Evolutionary conservation across 2,797 vertebrate species (phyloP).

Genomic region (Microctenopoma stevenorrisi): DNA sequence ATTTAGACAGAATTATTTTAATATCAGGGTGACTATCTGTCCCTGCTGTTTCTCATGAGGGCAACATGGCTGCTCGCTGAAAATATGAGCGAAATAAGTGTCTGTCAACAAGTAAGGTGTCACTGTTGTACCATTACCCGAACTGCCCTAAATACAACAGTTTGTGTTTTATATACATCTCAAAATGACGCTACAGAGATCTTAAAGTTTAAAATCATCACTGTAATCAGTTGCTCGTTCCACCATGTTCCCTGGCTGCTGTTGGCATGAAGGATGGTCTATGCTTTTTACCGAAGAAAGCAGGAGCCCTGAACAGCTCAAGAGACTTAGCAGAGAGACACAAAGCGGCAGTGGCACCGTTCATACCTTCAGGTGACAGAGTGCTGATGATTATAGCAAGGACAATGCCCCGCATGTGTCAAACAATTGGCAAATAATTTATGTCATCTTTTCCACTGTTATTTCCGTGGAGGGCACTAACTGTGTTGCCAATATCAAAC

Average conservation of each 20-base stretch:
- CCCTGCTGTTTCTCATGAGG: constrained; percentile 25
- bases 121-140: not conserved
- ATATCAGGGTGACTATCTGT: constrained; percentile 18
- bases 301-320: constrained; percentile 73
- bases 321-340: constrained; percentile 87
- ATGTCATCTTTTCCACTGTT: constrained; percentile 95
- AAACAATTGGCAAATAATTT: constrained; percentile 98
- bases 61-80: not conserved
- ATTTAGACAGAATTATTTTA: constrained; percentile 27
- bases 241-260: constrained; percentile 19
- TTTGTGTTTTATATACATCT: constrained; percentile 7
- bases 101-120: constrained; percentile 10
- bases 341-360: constrained; percentile 89
- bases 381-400: constrained; percentile 96
- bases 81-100: not conserved
- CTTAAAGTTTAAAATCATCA: constrained; percentile 11
- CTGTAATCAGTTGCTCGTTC: constrained; percentile 36
- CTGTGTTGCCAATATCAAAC: constrained; percentile 95
- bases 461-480: constrained; percentile 95
- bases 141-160: constrained; percentile 17
- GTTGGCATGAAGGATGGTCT: constrained; percentile 30
- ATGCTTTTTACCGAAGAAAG: constrained; percentile 50
- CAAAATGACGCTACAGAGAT: constrained; percentile 21
- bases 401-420: constrained; percentile 96
- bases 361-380: constrained; percentile 94